A percentile compares a stretch with the other conserved stretches of the same genome.
Evolutionary conservation across 2,888 invertebrate genomes (phyloP).

Genomic region (Polietes domitor): DNA sequence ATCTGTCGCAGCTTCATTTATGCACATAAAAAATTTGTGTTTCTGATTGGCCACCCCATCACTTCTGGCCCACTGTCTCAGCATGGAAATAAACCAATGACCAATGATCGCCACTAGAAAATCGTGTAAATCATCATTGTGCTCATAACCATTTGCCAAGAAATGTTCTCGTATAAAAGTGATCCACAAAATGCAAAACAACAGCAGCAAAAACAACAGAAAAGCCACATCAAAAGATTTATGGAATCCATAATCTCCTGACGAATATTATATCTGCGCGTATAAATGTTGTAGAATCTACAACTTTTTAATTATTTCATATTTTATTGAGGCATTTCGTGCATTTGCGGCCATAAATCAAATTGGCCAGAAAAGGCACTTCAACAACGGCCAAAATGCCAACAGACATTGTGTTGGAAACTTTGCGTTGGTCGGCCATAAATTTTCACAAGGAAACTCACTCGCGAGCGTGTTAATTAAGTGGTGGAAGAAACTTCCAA

Average conservation of each 20-base stretch:
- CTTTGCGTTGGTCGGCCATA: background rate
- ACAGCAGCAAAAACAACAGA: background rate
- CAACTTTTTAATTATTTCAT: conserved; percentile 22
- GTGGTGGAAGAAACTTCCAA: conserved; percentile 51
- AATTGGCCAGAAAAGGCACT: conserved; percentile 20
- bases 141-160: background rate
- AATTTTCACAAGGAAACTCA: background rate
- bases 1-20: too few relatives aligned
- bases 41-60: too few relatives aligned
- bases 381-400: background rate
- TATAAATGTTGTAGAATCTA: background rate
- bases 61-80: too few relatives aligned
- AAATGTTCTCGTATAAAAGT: too few relatives aligned
- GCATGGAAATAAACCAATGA: background rate
- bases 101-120: background rate
- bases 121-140: background rate
- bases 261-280: conserved; percentile 1
- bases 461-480: conserved; percentile 75
- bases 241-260: conserved; percentile 14
- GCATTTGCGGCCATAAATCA: conserved; percentile 19
- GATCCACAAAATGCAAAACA: background rate
- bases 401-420: conserved; percentile 10
- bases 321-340: conserved; percentile 12
- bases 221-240: conserved; percentile 18
- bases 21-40: too few relatives aligned